phyloP scores from a whole-genome alignment of 2,888 invertebrate genomes.

The Octonoba sinensis region DNA sequence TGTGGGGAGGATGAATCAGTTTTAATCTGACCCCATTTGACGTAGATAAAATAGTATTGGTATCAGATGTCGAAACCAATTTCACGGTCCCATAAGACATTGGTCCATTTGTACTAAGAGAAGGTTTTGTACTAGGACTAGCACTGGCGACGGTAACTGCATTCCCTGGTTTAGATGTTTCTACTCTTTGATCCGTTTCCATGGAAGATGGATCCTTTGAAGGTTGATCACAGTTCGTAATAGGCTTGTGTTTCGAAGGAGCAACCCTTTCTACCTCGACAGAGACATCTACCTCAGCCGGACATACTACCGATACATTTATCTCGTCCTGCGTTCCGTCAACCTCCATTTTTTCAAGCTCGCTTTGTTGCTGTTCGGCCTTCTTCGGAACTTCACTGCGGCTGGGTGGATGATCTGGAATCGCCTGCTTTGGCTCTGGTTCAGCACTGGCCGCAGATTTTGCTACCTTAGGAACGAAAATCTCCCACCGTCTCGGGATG shows the following conservation, averaged over 20 bases:
- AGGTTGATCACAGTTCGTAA: not conserved
- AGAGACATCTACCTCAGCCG: too few relatives aligned
- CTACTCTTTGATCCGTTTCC: not conserved
- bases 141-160: not conserved
- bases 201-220: not conserved
- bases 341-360: constrained; percentile 30
- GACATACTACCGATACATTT: not conserved
- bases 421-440: not conserved
- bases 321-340: not conserved
- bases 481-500: not conserved
- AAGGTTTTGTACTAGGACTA: not conserved
- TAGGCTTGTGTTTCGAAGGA: too few relatives aligned
- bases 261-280: too few relatives aligned
- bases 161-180: not conserved
- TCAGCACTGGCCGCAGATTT: not conserved
- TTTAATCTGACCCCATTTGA: constrained; percentile 43
- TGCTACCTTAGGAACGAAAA: not conserved
- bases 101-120: not conserved
- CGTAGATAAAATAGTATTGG: constrained; percentile 17
- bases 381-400: not conserved
- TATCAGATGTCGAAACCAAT: not conserved
- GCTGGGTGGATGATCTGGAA: not conserved
- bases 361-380: not conserved
- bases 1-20: constrained; percentile 22
- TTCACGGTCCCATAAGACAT: not conserved